Evolutionary conservation across 2,888 invertebrate genomes (phyloP).

Genomic region (Spisula solida): DNA sequence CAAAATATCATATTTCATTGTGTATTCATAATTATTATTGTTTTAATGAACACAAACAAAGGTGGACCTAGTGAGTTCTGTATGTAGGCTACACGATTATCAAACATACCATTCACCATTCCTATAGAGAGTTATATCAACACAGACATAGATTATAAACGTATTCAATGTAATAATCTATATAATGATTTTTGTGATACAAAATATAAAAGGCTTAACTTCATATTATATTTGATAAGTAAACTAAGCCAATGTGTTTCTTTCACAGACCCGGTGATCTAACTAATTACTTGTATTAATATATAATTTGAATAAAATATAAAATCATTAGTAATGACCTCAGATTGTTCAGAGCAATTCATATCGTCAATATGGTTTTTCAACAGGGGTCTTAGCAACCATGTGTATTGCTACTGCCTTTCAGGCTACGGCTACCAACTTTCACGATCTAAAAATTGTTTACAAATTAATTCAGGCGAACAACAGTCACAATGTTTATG

Average conservation of each 20-base stretch:
- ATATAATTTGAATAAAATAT: not conserved
- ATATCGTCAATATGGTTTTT: not conserved
- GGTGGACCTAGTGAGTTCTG: not conserved
- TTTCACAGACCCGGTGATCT: conserved; percentile 1
- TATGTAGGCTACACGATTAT: not conserved
- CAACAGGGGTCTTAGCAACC: no score
- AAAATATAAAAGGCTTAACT: not conserved
- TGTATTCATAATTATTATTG: not conserved
- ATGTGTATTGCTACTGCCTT: no score
- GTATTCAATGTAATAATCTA: not conserved
- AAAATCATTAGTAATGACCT: not conserved
- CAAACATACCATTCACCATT: not conserved
- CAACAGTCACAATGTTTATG: no score
- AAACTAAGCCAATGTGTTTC: not conserved
- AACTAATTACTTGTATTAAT: not conserved
- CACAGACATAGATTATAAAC: not conserved
- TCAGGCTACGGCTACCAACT: no score
- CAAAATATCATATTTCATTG: not conserved
- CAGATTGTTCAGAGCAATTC: not conserved
- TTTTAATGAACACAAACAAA: not conserved
- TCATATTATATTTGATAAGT: conserved; percentile 7
- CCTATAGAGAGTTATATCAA: not conserved
- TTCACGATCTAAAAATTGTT: no score
- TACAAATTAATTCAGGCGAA: no score
- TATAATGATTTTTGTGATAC: conserved; percentile 17